These are phyloP conservation scores for Palythoa grandiflora DNA, from an alignment of 92 coral and sea anemone genomes.

Conservation along the genomic window DNA sequence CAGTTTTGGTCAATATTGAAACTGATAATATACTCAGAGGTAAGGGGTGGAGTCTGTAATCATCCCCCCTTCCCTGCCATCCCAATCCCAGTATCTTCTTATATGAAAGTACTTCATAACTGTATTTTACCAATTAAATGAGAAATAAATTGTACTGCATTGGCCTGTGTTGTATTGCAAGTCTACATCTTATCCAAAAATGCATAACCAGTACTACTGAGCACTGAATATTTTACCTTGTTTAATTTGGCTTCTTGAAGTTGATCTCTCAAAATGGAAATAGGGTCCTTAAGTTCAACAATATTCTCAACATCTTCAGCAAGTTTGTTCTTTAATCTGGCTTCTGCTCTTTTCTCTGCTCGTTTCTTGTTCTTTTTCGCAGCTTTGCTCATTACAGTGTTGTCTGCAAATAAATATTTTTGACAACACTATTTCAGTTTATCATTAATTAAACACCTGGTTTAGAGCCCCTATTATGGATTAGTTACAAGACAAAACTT, in stretches of 20 bases:
- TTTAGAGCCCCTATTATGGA: background rate
- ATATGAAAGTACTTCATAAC: no score
- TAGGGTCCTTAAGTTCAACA: conserved; percentile 40
- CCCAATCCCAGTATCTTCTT: no score
- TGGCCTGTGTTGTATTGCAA: background rate
- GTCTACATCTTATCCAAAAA: background rate
- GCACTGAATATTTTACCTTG: background rate
- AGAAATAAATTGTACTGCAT: no score
- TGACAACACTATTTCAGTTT: background rate
- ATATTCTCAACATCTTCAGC: conserved; percentile 25
- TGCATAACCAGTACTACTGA: background rate
- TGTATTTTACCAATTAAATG: no score
- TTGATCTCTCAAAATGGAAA: conserved; percentile 39
- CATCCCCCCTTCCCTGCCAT: no score
- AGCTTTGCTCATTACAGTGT: conserved; percentile 23
- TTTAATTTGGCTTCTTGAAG: conserved; percentile 33
- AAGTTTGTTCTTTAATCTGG: conserved; percentile 26
- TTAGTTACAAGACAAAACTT: background rate
- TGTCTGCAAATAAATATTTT: background rate
- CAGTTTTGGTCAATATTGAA: no score
- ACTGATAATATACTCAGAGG: no score
- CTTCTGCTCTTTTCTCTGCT: conserved; percentile 37
- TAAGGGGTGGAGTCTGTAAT: no score
- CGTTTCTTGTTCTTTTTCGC: conserved; percentile 45
- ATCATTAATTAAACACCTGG: background rate